Conservation (phyloP, 2,888 invertebrate species). For the Danaus chrysippus region DNA sequence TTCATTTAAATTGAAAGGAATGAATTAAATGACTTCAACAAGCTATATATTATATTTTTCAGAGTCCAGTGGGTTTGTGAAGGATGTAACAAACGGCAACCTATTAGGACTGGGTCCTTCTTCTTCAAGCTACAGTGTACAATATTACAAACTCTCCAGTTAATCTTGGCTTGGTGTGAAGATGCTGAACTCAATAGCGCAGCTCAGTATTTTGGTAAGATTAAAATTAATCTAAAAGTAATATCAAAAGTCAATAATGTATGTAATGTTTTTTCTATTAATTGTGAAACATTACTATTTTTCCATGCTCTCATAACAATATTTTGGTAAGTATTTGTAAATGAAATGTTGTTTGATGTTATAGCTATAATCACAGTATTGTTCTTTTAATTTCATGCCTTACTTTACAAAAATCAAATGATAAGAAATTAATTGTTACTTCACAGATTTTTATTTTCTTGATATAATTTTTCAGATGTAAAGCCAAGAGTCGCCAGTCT, state of each 20-base stretch:
- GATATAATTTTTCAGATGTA: conserved; percentile 61
- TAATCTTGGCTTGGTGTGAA: conserved; percentile 83
- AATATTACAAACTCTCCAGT: conserved; percentile 78
- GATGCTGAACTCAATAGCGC: conserved; percentile 74
- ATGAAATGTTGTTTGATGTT: background rate
- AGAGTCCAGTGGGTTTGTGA: conserved; percentile 70
- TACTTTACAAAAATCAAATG: conserved; percentile 1
- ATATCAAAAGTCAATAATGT: background rate
- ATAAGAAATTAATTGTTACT: too few species aligned
- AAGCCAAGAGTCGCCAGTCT: conserved; percentile 77
- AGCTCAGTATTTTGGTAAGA: conserved; percentile 76
- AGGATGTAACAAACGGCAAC: conserved; percentile 54
- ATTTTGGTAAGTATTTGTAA: conserved; percentile 42
- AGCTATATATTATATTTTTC: conserved; percentile 18
- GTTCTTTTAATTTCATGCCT: background rate
- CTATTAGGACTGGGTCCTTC: conserved; percentile 73
- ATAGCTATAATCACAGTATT: background rate
- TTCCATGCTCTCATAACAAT: conserved; percentile 44
- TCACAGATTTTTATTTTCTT: too few species aligned
- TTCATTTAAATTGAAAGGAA: too few species aligned
- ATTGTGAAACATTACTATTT: background rate
- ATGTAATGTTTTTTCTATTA: background rate
- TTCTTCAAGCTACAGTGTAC: conserved; percentile 82
- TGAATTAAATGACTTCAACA: too few species aligned
- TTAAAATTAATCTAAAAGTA: background rate